Evolutionary conservation across 2,797 vertebrate genomes (phyloP).

Genomic region (Trachops cirrhosus): DNA sequence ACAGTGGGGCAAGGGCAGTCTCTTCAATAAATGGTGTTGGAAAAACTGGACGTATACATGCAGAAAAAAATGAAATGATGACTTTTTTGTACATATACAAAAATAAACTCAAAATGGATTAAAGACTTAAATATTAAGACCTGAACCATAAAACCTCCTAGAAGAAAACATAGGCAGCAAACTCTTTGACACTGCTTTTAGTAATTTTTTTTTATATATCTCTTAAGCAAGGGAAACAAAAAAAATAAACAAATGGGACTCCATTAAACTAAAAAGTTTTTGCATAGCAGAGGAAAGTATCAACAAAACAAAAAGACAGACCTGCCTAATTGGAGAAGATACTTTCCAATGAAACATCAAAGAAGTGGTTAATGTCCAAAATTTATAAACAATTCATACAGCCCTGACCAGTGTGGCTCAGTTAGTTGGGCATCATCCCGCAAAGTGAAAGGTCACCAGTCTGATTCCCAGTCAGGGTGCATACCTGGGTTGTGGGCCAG

Average conservation of each 20-base stretch:
- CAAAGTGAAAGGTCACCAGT: no score
- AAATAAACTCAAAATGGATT: background rate
- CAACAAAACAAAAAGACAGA: background rate
- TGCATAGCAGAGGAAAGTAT: background rate
- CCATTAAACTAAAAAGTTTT: background rate
- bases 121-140: background rate
- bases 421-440: no score
- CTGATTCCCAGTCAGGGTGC: no score
- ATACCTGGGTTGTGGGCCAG: no score
- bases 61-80: background rate
- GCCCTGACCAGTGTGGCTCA: no score
- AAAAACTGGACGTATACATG: background rate
- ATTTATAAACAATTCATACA: background rate
- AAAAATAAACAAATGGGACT: background rate
- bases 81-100: background rate
- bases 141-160: background rate
- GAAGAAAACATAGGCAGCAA: background rate
- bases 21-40: background rate
- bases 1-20: background rate
- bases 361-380: background rate
- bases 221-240: background rate
- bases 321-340: background rate
- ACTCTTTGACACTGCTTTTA: background rate
- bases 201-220: background rate
- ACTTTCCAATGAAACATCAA: background rate